Conservation (phyloP, 1,140 invertebrate species). For the Sarcophaga bullata region DNA sequence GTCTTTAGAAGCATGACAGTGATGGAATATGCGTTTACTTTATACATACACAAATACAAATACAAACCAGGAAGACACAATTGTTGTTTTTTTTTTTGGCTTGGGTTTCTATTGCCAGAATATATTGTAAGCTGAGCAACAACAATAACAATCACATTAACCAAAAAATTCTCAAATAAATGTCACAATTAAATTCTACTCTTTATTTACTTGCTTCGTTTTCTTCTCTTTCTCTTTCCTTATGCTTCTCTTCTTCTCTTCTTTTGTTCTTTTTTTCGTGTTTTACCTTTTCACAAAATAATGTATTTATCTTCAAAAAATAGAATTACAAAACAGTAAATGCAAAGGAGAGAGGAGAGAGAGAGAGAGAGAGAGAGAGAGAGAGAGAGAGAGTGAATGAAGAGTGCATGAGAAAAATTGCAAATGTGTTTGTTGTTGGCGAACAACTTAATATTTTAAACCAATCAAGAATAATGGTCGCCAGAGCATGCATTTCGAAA, state of each 20-base stretch:
- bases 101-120: no score
- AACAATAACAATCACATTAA: slow-evolving; percentile 2
- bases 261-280: not conserved
- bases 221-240: not conserved
- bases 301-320: slow-evolving; percentile 3
- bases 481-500: not conserved
- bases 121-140: not conserved
- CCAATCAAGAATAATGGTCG: slow-evolving; percentile 2
- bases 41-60: no score
- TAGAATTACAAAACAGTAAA: not conserved
- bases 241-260: not conserved
- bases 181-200: slow-evolving; percentile 39
- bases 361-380: not conserved
- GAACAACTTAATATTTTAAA: slow-evolving; percentile 22
- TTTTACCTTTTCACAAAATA: not conserved
- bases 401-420: not conserved
- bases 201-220: not conserved
- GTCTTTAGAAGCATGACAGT: not conserved
- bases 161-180: slow-evolving; percentile 26
- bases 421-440: no score
- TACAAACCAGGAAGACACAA: no score
- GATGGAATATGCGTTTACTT: not conserved
- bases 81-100: no score
- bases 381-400: not conserved
- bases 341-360: not conserved